phyloP scores from a whole-genome alignment of 1,140 invertebrate species.

The Octopus sinensis region DNA sequence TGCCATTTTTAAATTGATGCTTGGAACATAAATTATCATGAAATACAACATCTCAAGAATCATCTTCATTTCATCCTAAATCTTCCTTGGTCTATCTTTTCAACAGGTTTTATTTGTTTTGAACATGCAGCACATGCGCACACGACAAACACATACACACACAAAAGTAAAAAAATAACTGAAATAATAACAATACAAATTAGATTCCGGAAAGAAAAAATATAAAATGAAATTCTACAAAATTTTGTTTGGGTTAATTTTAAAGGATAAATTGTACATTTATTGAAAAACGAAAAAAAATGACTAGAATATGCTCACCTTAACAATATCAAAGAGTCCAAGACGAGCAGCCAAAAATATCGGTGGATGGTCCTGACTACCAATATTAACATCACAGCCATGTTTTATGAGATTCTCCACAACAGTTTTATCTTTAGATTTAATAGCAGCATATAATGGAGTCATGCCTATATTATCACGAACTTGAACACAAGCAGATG shows the following conservation, averaged over 20 bases:
- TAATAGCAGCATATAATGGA: conserved; percentile 45
- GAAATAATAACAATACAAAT: too few species aligned
- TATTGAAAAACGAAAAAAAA: neutral
- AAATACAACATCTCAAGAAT: too few species aligned
- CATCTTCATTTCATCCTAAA: too few species aligned
- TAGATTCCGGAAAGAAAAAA: neutral
- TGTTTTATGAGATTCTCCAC: conserved; percentile 35
- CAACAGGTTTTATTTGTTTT: too few species aligned
- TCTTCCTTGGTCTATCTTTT: too few species aligned
- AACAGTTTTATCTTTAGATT: conserved; percentile 23
- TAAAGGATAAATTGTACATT: neutral
- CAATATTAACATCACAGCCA: conserved; percentile 42
- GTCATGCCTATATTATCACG: conserved; percentile 45
- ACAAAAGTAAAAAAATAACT: too few species aligned
- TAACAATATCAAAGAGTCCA: conserved; percentile 33
- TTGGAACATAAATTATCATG: too few species aligned
- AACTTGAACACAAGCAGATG: conserved; percentile 36
- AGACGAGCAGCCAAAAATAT: conserved; percentile 41
- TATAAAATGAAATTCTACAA: neutral
- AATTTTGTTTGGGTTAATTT: neutral
- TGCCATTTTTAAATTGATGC: too few species aligned
- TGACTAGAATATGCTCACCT: conserved; percentile 25
- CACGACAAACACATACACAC: too few species aligned
- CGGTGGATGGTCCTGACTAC: conserved; percentile 46
- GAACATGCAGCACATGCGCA: too few species aligned